These are phyloP conservation scores for Acrossocheilus fasciatus DNA, from an alignment of 2,797 vertebrate species.

Conservation along the genomic window DNA sequence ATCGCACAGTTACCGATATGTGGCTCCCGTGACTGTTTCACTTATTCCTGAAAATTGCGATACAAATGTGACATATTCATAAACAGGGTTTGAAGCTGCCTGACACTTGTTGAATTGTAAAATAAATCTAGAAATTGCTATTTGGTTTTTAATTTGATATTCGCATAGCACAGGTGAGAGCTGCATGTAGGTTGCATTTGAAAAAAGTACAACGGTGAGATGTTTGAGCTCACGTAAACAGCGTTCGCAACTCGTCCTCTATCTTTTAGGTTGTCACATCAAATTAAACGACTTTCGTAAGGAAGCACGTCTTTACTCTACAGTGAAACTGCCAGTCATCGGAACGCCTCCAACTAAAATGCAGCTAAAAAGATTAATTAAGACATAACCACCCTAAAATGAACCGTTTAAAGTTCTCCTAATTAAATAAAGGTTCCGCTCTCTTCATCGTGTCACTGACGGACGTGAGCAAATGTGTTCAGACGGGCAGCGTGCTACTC, in stretches of 20 bases:
- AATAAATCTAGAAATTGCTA: neutral
- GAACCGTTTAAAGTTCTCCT: slow-evolving; percentile 77
- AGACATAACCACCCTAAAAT: slow-evolving; percentile 58
- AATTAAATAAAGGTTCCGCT: slow-evolving; percentile 77
- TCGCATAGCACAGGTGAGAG: neutral
- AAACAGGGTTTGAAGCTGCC: neutral
- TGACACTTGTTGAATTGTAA: neutral
- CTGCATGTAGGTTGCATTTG: neutral
- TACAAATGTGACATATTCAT: neutral
- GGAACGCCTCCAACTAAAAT: slow-evolving; percentile 64
- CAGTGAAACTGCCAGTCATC: slow-evolving; percentile 65
- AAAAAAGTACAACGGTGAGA: slow-evolving; percentile 6
- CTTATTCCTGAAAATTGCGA: neutral
- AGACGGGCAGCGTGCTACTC: slow-evolving; percentile 34
- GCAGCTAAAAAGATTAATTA: slow-evolving; percentile 42
- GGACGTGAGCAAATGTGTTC: slow-evolving; percentile 43
- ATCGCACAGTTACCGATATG: neutral
- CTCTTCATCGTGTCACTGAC: slow-evolving; percentile 43
- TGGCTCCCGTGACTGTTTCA: neutral
- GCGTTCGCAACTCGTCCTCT: slow-evolving; percentile 23
- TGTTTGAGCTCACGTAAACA: neutral
- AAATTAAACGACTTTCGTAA: slow-evolving; percentile 57
- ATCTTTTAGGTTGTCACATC: neutral
- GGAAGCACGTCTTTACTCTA: slow-evolving; percentile 77
- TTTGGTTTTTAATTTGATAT: slow-evolving; percentile 17